phyloP scores from a whole-genome alignment of 2,113 vertebrate species.

The Ceyx cyanopectus region DNA sequence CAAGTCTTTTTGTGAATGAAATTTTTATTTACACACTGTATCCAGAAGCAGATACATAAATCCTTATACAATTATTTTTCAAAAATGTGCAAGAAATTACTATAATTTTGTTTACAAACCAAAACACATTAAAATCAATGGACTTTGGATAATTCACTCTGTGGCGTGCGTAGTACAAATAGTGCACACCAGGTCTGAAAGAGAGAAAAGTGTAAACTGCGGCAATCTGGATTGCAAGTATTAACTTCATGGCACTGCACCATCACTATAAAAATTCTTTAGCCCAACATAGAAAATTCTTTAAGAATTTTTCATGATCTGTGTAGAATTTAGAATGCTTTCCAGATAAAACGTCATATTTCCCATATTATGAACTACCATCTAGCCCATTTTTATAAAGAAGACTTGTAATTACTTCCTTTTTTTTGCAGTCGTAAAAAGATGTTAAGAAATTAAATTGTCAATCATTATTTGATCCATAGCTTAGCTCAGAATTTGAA shows the following conservation, averaged over 20 bases:
- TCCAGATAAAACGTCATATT: constrained; percentile 62
- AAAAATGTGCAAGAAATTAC: constrained; percentile 99
- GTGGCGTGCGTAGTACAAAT: constrained; percentile 77
- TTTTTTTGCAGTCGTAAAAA: constrained; percentile 67
- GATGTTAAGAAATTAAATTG: constrained; percentile 56
- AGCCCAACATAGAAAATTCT: constrained; percentile 73
- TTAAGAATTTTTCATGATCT: constrained; percentile 54
- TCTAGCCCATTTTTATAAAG: constrained; percentile 57
- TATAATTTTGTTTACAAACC: constrained; percentile 86
- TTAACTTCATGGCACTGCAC: constrained; percentile 85
- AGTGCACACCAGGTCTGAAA: constrained; percentile 77
- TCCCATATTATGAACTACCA: constrained; percentile 27
- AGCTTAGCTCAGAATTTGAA: constrained; percentile 59
- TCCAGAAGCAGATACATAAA: constrained; percentile 95
- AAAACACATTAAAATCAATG: constrained; percentile 88
- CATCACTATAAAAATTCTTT: constrained; percentile 78
- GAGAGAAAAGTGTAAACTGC: constrained; percentile 90
- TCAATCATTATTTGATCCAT: constrained; percentile 46
- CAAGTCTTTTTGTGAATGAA: constrained; percentile 82
- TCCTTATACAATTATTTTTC: constrained; percentile 91
- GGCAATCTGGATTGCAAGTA: constrained; percentile 87
- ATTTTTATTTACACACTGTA: constrained; percentile 94
- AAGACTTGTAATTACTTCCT: constrained; percentile 16
- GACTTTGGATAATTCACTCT: constrained; percentile 89
- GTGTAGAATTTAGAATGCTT: constrained; percentile 59